Evolutionary conservation across 2,113 vertebrate species (phyloP), one percentile per base, ranked within the genome.

Genomic region (Heptranchias perlo): DNA sequence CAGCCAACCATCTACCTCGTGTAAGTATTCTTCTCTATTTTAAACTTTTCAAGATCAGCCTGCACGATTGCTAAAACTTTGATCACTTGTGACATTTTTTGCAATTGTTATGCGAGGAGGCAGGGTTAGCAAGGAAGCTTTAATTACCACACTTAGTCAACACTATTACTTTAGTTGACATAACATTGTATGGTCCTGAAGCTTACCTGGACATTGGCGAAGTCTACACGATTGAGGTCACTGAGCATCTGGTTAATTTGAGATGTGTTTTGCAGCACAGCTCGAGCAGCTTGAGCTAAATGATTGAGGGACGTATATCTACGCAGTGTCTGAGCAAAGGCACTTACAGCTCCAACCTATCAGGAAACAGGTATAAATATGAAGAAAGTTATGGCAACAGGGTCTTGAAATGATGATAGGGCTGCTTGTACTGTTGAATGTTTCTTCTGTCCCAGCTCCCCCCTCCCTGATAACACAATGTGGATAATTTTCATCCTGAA

Each of bases 201-300:
- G 64, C 96, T 96, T 96, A 99, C 99, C 99, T 99, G 99, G 96
- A 99, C 99, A 0, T 99, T 99, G 95, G 99, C 98, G 0, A 99
- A 99, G 97, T 99, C 99, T 16, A 99, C 99, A 0, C 99, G 98
- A 97, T 99, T 99, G 97, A 99, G 99, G 97, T 99, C 99, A 0
- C 99, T 99, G 96, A 99, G 99, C 99, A 99, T 99, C 98, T 99
- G 99, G 98, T 98, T 99, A 96, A 99, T 99, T 98, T 99, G 99
- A 3, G 99, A 99, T 0, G 99, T 99, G 98, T 99, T 99, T 97
- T 99, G 99, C 23, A 99, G 98, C 96, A 99, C 99, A 0, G 99
- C 99, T 0, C 99, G 98, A 0, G 99, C 99, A 0, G 99, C 99
- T 97, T 99, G 99, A 0, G 99, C 99, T 97, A 99, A 97, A 97